Percentiles rank a stretch among this genome's conserved stretches.
Conservation (phyloP, 2,888 invertebrate species). For the Siphlonurus alternatus region DNA sequence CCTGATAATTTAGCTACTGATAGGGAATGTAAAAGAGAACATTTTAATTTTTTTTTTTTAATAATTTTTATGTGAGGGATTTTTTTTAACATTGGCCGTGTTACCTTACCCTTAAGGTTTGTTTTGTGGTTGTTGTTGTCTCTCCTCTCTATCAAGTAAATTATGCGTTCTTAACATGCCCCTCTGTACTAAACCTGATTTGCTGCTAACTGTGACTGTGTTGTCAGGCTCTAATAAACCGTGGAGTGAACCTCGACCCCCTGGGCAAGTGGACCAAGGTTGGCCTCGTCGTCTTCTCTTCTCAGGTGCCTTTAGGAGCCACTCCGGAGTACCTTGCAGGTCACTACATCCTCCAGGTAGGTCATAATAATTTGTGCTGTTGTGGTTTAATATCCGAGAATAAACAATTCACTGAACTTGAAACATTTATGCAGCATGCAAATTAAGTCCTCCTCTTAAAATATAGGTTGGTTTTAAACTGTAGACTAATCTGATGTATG, state of each 20-base stretch:
- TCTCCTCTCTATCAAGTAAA: no score
- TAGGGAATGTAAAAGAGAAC: no score
- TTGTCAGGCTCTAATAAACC: conserved; percentile 65
- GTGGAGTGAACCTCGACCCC: conserved; percentile 96
- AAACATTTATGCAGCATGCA: not conserved
- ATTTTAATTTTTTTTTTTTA: no score
- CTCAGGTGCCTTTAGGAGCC: conserved; percentile 92
- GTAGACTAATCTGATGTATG: not conserved
- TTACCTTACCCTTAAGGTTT: no score
- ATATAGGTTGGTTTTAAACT: not conserved
- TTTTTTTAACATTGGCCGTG: no score
- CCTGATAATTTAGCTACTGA: no score
- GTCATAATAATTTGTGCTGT: not conserved
- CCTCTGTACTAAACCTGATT: not conserved
- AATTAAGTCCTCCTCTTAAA: not conserved
- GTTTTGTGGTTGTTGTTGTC: no score
- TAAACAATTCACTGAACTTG: not conserved
- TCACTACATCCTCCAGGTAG: conserved; percentile 77
- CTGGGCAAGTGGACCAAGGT: conserved; percentile 98
- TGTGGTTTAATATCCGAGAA: not conserved
- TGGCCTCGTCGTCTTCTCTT: conserved; percentile 88
- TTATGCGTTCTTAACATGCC: no score
- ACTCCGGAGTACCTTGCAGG: conserved; percentile 98
- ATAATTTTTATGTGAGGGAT: no score
- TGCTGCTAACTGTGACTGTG: not conserved